Conservation (phyloP, 2,113 vertebrate species). For the Myanophis thanlyinensis region DNA sequence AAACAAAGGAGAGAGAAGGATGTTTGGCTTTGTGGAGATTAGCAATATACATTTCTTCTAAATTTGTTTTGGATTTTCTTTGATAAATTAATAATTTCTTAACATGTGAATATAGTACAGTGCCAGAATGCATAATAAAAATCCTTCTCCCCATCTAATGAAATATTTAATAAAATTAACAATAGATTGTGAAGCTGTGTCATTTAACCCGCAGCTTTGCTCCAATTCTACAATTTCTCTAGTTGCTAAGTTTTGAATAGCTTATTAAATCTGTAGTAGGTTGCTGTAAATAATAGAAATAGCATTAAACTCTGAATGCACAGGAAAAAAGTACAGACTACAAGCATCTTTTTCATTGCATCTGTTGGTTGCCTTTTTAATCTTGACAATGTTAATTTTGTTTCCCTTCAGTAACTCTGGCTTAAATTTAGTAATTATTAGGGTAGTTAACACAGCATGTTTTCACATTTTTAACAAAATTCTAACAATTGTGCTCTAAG, state of each 20-base stretch:
- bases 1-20: too few relatives aligned
- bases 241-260: constrained; percentile 26
- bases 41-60: background rate
- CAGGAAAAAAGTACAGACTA: background rate
- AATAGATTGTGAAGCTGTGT: background rate
- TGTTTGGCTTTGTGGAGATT: background rate
- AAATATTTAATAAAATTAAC: background rate
- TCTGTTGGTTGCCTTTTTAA: constrained; percentile 36
- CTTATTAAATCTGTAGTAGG: constrained; percentile 30
- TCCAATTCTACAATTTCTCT: constrained; percentile 13
- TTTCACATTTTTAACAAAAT: background rate
- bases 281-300: constrained; percentile 43
- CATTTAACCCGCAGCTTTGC: constrained; percentile 16
- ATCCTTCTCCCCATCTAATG: background rate
- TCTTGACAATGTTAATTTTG: constrained; percentile 40
- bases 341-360: constrained; percentile 44
- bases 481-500: background rate
- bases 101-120: background rate
- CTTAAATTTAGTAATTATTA: constrained; percentile 11
- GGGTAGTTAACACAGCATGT: background rate
- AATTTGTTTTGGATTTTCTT: background rate
- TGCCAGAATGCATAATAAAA: background rate
- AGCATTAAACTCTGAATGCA: background rate
- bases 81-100: background rate
- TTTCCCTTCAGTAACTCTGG: constrained; percentile 29